Conservation (phyloP, 2,113 vertebrate species). For the Petromus typicus region DNA sequence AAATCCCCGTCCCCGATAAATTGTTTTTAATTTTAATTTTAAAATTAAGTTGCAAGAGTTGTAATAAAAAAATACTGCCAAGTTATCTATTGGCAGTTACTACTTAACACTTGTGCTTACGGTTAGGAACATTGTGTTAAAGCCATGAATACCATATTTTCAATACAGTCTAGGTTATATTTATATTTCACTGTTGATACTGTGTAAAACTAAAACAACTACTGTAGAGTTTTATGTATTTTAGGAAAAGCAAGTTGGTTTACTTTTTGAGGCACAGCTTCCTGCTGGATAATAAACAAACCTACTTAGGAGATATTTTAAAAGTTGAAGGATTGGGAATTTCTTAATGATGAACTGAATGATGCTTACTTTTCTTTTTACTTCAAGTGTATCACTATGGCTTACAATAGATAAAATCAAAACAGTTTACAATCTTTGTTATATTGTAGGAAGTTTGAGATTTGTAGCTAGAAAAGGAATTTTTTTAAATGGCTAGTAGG, state of each 20-base stretch:
- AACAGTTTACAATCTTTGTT: constrained; percentile 43
- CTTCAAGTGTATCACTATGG: constrained; percentile 58
- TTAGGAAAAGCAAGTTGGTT: neutral
- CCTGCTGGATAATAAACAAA: constrained; percentile 37
- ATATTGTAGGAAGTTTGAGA: constrained; percentile 57
- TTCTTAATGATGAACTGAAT: constrained; percentile 60
- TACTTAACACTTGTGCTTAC: constrained; percentile 71
- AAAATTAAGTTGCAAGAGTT: constrained; percentile 75
- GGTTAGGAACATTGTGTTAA: constrained; percentile 62
- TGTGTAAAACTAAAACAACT: constrained; percentile 38
- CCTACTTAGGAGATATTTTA: constrained; percentile 62
- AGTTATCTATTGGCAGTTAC: constrained; percentile 85
- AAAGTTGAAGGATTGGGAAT: constrained; percentile 66
- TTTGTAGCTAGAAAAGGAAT: constrained; percentile 59
- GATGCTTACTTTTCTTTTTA: constrained; percentile 61
- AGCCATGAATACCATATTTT: neutral
- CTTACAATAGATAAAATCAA: constrained; percentile 53
- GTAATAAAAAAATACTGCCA: constrained; percentile 75
- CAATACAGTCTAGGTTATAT: constrained; percentile 41
- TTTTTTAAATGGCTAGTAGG: constrained; percentile 65
- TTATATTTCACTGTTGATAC: constrained; percentile 51
- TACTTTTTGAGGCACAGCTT: constrained; percentile 64
- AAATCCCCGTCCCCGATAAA: too few species aligned
- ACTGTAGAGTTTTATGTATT: constrained; percentile 32
- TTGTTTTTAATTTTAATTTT: constrained; percentile 73